Conservation (phyloP, 1,140 invertebrate species). For the Ceratitis capitata region DNA sequence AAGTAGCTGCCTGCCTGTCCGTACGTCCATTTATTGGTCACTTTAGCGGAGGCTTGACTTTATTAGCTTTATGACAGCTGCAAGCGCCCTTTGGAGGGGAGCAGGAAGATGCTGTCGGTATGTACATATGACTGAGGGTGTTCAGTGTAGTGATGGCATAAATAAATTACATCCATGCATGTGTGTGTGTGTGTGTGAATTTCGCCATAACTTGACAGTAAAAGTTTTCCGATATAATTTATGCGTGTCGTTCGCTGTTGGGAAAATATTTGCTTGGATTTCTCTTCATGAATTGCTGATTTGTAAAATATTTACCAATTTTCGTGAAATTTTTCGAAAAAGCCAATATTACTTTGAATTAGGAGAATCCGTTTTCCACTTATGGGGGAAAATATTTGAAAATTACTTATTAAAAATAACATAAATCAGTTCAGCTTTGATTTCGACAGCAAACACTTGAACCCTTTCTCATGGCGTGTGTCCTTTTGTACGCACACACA, state of each 20-base stretch:
- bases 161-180: not conserved
- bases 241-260: not conserved
- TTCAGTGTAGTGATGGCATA: not conserved
- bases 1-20: not conserved
- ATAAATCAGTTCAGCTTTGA: not conserved
- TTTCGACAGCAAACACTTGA: slow-evolving; percentile 8
- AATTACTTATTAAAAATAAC: slow-evolving; percentile 24
- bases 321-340: not conserved
- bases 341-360: not conserved
- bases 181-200: not conserved
- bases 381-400: not conserved
- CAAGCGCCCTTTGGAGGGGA: not conserved
- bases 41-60: not conserved
- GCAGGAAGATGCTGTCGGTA: not conserved
- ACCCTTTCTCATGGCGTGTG: slow-evolving; percentile 23
- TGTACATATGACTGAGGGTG: not conserved
- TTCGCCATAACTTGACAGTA: not conserved
- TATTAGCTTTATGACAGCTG: slow-evolving; percentile 28
- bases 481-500: not conserved
- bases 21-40: not conserved
- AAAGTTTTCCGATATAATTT: slow-evolving; percentile 13
- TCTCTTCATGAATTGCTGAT: not conserved
- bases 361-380: not conserved
- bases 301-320: slow-evolving; percentile 1
- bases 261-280: slow-evolving; percentile 4